Conservation (phyloP, 2,888 invertebrate species). For the Camponotus fellah region DNA sequence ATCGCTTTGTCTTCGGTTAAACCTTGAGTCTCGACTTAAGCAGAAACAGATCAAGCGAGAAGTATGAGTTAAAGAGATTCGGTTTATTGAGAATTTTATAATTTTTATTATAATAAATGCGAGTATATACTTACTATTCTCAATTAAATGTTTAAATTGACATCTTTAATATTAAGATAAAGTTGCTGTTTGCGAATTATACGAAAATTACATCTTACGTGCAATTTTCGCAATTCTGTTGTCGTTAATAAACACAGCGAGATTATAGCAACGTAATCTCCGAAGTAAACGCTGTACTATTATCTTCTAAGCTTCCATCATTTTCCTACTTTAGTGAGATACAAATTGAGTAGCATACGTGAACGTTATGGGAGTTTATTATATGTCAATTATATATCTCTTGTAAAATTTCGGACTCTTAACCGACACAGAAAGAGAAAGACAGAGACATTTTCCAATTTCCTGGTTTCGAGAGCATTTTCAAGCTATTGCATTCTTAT, state of each 20-base stretch:
- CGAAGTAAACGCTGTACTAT: not conserved
- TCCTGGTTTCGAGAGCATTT: not conserved
- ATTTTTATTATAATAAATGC: not conserved
- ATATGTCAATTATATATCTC: not conserved
- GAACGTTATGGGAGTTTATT: not conserved
- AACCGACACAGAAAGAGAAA: not conserved
- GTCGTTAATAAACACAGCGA: not conserved
- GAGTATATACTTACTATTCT: not conserved
- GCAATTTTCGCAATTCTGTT: not conserved
- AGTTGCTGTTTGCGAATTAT: not conserved
- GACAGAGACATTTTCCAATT: not conserved
- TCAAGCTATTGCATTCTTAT: not conserved
- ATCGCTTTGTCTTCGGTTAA: constrained; percentile 30
- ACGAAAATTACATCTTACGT: constrained; percentile 1
- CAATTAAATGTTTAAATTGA: not conserved
- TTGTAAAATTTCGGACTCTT: constrained; percentile 6
- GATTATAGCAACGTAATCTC: constrained; percentile 1
- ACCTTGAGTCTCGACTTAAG: constrained; percentile 3
- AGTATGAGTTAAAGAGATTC: not conserved
- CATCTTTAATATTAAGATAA: not conserved
- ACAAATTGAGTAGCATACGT: not conserved
- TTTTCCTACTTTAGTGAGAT: not conserved
- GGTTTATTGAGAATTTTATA: not conserved
- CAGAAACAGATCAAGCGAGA: not conserved
- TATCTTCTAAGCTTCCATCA: not conserved